These are phyloP conservation scores for Turdus rufiventris DNA, from an alignment of 2,113 vertebrate species.

Conservation along the genomic window DNA sequence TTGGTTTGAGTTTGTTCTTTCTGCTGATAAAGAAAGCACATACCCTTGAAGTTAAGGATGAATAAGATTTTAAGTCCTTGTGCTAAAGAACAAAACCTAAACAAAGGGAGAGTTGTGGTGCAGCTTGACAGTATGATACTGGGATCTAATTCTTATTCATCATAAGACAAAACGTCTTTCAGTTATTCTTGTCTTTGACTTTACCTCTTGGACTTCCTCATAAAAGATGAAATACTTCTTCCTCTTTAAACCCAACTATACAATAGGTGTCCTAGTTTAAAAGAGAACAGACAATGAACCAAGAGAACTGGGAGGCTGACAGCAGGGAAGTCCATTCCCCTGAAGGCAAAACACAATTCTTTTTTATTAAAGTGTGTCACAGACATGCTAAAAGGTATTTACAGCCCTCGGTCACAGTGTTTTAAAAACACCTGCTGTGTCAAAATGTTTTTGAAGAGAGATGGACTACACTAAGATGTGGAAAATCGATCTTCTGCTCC, in stretches of 20 bases:
- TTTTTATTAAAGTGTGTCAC: slow-evolving; percentile 56
- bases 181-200: slow-evolving; percentile 46
- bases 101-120: slow-evolving; percentile 12
- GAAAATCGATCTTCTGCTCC: slow-evolving; percentile 6
- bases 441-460: slow-evolving; percentile 14
- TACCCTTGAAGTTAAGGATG: slow-evolving; percentile 45
- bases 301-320: slow-evolving; percentile 14
- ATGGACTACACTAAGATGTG: not conserved
- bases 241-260: slow-evolving; percentile 15
- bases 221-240: slow-evolving; percentile 45
- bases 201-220: slow-evolving; percentile 44
- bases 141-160: slow-evolving; percentile 48
- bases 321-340: slow-evolving; percentile 49
- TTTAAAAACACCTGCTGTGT: slow-evolving; percentile 51
- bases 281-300: slow-evolving; percentile 49
- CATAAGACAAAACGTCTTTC: slow-evolving; percentile 36
- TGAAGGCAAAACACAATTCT: slow-evolving; percentile 43
- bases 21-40: slow-evolving; percentile 36
- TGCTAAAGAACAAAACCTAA: slow-evolving; percentile 37
- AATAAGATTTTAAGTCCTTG: slow-evolving; percentile 46
- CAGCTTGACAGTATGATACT: slow-evolving; percentile 19
- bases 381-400: slow-evolving; percentile 54
- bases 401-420: slow-evolving; percentile 36
- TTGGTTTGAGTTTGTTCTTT: slow-evolving; percentile 26
- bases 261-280: slow-evolving; percentile 56